Evolutionary conservation across 2,797 vertebrate species (phyloP).

Genomic region (Lutjanus argentimaculatus): DNA sequence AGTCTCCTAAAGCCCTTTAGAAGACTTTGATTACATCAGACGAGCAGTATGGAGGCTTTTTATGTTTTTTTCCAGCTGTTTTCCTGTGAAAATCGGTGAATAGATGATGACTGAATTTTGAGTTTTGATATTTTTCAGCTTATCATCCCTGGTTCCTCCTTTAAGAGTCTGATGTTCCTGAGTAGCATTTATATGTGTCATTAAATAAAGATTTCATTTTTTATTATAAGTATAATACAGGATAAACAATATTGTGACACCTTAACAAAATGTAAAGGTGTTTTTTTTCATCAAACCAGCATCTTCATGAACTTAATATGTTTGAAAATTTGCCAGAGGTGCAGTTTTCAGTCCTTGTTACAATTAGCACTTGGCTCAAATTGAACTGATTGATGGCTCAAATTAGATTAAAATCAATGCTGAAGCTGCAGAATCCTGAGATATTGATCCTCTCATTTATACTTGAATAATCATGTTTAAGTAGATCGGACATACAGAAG

Average conservation of each 20-base stretch:
- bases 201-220: background rate
- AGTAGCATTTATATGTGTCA: background rate
- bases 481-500: background rate
- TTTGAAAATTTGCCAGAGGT: background rate
- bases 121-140: no score
- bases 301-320: background rate
- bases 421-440: background rate
- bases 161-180: background rate
- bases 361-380: slow-evolving; percentile 21
- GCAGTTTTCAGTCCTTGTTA: background rate
- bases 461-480: slow-evolving; percentile 10
- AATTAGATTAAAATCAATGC: slow-evolving; percentile 45
- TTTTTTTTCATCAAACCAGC: background rate
- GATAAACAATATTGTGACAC: background rate
- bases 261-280: background rate
- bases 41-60: no score
- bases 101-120: no score
- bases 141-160: background rate
- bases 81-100: no score
- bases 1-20: no score
- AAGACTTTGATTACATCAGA: no score
- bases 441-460: slow-evolving; percentile 18
- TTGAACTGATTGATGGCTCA: background rate
- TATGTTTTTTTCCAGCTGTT: no score
- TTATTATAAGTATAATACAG: background rate